These are phyloP conservation scores for Limnodromus scolopaceus DNA, from an alignment of 2,797 vertebrate genomes.

Conservation along the genomic window DNA sequence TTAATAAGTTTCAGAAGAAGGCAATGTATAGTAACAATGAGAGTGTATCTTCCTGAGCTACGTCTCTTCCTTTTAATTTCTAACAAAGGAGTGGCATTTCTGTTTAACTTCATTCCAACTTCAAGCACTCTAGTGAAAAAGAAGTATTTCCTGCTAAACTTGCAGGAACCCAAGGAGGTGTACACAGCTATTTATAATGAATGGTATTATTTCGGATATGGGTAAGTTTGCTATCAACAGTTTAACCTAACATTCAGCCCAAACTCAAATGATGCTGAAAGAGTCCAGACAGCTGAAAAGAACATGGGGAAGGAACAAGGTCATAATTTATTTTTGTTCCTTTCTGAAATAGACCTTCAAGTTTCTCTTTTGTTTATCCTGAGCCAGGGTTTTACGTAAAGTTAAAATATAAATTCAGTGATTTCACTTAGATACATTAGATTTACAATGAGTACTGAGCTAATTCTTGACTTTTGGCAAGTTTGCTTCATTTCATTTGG, in stretches of 20 bases:
- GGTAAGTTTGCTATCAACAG: neutral
- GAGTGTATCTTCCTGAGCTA: neutral
- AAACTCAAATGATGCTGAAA: neutral
- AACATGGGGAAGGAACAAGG: neutral
- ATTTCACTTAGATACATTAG: neutral
- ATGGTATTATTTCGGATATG: neutral
- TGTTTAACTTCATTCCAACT: neutral
- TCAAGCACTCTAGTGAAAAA: neutral
- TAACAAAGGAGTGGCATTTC: neutral
- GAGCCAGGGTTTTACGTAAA: neutral
- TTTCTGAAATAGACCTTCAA: neutral
- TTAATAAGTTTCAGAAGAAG: conserved; percentile 1
- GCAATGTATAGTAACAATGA: neutral
- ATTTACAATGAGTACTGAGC: neutral
- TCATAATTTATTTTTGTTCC: neutral
- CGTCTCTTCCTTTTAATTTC: neutral
- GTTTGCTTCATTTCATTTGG: neutral
- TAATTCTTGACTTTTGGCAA: neutral
- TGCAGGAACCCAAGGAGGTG: neutral
- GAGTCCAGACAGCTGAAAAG: neutral
- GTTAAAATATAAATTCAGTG: neutral
- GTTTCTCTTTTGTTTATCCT: neutral
- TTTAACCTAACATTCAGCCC: neutral
- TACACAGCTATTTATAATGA: neutral
- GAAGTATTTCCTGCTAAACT: neutral